phyloP scores from a whole-genome alignment of 2,888 invertebrate species.

The Corbicula japonica region DNA sequence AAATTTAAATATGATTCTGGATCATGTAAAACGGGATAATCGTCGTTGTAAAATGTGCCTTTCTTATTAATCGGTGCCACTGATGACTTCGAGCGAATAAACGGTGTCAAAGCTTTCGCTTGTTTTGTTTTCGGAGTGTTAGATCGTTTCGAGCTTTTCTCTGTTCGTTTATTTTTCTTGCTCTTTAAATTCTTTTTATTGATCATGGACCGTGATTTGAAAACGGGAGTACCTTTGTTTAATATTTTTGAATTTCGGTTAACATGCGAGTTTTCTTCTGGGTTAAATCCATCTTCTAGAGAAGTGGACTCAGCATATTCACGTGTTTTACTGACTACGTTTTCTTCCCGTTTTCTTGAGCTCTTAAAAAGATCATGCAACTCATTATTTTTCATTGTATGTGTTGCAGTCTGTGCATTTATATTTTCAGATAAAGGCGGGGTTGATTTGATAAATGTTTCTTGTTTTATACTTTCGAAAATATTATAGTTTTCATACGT shows the following conservation, averaged over 20 bases:
- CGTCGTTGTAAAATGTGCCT: constrained; percentile 38
- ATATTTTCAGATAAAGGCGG: neutral
- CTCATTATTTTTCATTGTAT: too few relatives aligned
- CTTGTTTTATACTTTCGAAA: neutral
- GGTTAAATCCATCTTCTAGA: too few relatives aligned
- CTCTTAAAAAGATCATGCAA: too few relatives aligned
- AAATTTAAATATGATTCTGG: constrained; percentile 5
- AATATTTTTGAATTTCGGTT: too few relatives aligned
- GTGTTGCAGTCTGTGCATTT: neutral
- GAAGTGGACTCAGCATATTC: too few relatives aligned
- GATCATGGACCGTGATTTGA: too few relatives aligned
- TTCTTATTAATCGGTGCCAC: constrained; percentile 10
- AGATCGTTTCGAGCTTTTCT: neutral
- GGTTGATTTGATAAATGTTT: neutral
- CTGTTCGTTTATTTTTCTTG: too few relatives aligned
- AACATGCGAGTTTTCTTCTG: too few relatives aligned
- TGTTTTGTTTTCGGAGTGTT: neutral
- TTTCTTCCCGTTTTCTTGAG: too few relatives aligned
- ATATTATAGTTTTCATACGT: neutral
- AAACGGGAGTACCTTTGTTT: too few relatives aligned
- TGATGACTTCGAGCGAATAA: constrained; percentile 1
- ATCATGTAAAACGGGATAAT: constrained; percentile 7
- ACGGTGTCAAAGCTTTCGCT: neutral
- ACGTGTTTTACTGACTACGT: too few relatives aligned
- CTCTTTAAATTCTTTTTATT: too few relatives aligned